These are phyloP conservation scores for Labeo calbasu DNA, from an alignment of 2,797 vertebrate species.

Conservation along the genomic window DNA sequence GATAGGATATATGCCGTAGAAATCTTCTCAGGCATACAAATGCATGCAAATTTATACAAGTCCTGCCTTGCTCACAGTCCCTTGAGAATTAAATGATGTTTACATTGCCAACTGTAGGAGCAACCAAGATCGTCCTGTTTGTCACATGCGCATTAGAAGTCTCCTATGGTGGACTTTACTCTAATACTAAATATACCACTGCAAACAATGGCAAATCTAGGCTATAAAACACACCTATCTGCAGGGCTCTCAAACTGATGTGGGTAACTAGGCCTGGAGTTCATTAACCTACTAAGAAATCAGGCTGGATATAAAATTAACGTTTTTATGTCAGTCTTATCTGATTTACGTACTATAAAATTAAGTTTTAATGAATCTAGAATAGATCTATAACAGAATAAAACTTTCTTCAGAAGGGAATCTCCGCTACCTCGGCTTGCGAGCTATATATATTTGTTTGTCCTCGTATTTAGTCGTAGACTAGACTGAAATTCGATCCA, in stretches of 20 bases:
- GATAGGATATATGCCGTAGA: not conserved
- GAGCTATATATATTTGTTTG: conserved; percentile 14
- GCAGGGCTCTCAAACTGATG: not conserved
- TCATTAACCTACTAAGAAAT: conserved; percentile 40
- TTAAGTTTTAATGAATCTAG: not conserved
- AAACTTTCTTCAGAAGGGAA: not conserved
- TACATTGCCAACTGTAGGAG: conserved; percentile 33
- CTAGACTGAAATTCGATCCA: conserved; percentile 10
- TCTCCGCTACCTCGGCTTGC: not conserved
- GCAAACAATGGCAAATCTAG: conserved; percentile 23
- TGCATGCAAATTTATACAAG: conserved; percentile 40
- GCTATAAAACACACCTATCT: conserved; percentile 26
- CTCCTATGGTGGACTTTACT: conserved; percentile 39
- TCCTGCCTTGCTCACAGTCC: conserved; percentile 2
- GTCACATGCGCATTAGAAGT: not conserved
- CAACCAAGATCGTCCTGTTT: conserved; percentile 21
- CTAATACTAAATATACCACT: conserved; percentile 25
- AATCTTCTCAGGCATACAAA: conserved; percentile 31
- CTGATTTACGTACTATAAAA: not conserved
- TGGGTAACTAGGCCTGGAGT: conserved; percentile 11
- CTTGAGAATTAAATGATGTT: conserved; percentile 28
- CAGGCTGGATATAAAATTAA: conserved; percentile 12
- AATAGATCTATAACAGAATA: not conserved
- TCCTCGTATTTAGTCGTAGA: not conserved
- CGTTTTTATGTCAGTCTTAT: conserved; percentile 5